Conservation (phyloP, 2,797 vertebrate genomes). For the Aplochiton taeniatus region DNA sequence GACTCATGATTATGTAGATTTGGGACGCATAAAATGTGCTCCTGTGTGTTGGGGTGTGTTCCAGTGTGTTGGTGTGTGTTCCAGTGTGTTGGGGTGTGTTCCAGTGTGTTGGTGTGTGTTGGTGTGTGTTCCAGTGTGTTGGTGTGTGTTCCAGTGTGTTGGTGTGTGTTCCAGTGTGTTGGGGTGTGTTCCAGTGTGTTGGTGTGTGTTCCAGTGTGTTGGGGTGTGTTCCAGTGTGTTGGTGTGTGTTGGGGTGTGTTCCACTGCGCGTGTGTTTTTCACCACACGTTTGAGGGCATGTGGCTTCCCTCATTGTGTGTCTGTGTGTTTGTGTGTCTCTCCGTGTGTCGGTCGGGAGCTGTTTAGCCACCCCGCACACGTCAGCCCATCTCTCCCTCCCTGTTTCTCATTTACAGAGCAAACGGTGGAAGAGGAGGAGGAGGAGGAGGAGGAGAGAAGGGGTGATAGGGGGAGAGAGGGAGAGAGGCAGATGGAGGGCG, state of each 20-base stretch:
- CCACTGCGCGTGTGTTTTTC: background rate
- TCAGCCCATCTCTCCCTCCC: constrained; percentile 81
- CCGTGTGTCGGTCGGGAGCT: constrained; percentile 48
- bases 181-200: constrained; percentile 21
- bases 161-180: constrained; percentile 33
- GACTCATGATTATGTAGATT: constrained; percentile 5
- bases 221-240: too few relatives aligned
- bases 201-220: constrained; percentile 21
- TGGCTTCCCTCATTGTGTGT: constrained; percentile 1
- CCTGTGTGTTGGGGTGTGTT: constrained; percentile 21
- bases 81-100: constrained; percentile 24
- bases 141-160: constrained; percentile 15
- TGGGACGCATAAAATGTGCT: constrained; percentile 21
- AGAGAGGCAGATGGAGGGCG: constrained; percentile 26
- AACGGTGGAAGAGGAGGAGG: constrained; percentile 60
- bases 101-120: background rate
- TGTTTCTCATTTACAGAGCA: constrained; percentile 81
- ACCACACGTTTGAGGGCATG: background rate
- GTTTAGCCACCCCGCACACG: constrained; percentile 80
- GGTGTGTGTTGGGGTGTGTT: constrained; percentile 20
- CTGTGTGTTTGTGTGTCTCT: constrained; percentile 44
- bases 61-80: background rate
- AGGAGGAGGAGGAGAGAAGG: constrained; percentile 60
- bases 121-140: constrained; percentile 11
- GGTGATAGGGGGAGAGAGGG: constrained; percentile 57